Percentiles rank a stretch among this genome's conserved stretches.
Conservation (phyloP, 2,113 vertebrate species). For the Procapra przewalskii region DNA sequence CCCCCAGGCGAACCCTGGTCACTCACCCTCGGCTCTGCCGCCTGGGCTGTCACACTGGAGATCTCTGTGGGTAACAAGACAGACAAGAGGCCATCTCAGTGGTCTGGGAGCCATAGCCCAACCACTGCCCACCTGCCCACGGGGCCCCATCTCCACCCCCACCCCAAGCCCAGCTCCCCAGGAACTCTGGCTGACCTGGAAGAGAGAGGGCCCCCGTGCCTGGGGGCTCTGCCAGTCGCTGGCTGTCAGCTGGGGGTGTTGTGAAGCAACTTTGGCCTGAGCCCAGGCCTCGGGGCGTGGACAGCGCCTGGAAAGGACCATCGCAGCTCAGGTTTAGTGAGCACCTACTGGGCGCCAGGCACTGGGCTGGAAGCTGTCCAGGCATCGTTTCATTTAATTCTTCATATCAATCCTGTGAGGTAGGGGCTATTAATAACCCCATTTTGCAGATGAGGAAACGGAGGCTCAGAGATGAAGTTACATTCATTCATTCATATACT, state of each 20-base stretch:
- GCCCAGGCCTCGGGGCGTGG: slow-evolving; percentile 56
- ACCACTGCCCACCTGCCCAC: not conserved
- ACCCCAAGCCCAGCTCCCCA: not conserved
- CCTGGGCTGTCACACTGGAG: slow-evolving; percentile 82
- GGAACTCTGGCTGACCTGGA: slow-evolving; percentile 59
- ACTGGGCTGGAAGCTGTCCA: slow-evolving; percentile 55
- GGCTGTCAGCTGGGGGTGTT: slow-evolving; percentile 55
- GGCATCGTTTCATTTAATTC: slow-evolving; percentile 51
- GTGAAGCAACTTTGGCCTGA: slow-evolving; percentile 56
- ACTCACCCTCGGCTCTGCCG: slow-evolving; percentile 84
- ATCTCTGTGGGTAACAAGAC: slow-evolving; percentile 77
- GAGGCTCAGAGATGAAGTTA: slow-evolving; percentile 30
- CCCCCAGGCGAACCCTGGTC: not conserved
- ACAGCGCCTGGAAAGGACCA: slow-evolving; percentile 72
- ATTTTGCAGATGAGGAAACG: slow-evolving; percentile 53
- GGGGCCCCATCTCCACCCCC: not conserved
- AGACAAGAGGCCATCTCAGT: not conserved
- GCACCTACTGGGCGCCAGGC: slow-evolving; percentile 45
- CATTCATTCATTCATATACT: slow-evolving; percentile 1
- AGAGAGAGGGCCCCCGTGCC: slow-evolving; percentile 61
- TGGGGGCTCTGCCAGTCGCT: slow-evolving; percentile 64
- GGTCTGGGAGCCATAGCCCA: not conserved
- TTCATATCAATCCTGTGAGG: slow-evolving; percentile 60
- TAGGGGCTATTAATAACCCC: slow-evolving; percentile 52
- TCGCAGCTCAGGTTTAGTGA: slow-evolving; percentile 68